Evolutionary conservation across 2,797 vertebrate genomes (phyloP).

Genomic region (Sebastolobus alascanus): DNA sequence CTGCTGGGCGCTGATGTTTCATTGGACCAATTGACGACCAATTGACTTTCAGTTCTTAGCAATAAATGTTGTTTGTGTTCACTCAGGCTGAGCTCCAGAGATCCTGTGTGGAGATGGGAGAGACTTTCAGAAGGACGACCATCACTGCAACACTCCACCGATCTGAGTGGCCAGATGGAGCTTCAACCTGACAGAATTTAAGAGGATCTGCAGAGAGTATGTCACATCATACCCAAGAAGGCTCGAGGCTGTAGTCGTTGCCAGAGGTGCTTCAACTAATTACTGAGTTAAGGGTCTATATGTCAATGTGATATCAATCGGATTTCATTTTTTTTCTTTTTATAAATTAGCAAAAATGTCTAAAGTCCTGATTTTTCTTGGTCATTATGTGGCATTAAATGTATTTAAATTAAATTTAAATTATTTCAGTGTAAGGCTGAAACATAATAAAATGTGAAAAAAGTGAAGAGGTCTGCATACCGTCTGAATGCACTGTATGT

Average conservation of each 20-base stretch:
- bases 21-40: no score
- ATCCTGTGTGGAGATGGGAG: not conserved
- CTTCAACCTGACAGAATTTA: not conserved
- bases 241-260: not conserved
- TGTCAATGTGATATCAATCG: not conserved
- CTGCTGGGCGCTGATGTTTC: no score
- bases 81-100: not conserved
- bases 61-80: no score
- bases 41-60: no score
- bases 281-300: not conserved
- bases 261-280: not conserved
- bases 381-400: not conserved
- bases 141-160: not conserved
- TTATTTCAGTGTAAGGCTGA: not conserved
- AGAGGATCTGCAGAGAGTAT: not conserved
- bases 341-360: no score
- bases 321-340: not conserved
- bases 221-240: not conserved
- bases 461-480: not conserved
- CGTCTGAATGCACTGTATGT: not conserved
- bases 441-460: not conserved
- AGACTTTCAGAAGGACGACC: not conserved
- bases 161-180: not conserved
- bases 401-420: not conserved
- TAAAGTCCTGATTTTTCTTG: no score